Evolutionary conservation across 1,140 invertebrate genomes (phyloP), one percentile per base, ranked within the genome.

Genomic region (Pseudoatta argentina): DNA sequence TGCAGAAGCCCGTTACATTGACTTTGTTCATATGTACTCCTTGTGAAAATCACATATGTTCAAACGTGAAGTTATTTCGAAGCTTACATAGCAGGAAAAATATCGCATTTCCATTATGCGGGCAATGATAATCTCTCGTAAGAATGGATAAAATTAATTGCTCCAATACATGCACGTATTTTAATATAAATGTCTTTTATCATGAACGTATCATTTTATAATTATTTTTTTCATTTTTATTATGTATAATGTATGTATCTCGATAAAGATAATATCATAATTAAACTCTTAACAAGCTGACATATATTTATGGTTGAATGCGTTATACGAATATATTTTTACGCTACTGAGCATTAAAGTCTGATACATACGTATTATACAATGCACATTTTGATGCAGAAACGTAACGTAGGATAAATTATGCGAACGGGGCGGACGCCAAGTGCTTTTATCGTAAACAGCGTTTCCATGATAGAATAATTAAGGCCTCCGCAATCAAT

Each of bases 361-460:
- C 39, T 51, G 79, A 61, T 75, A 61, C 18, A 10, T 61, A 18
- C 8, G 48, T 67, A 71, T 14, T 27, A 71, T 72, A 86, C 86
- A 88, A 91, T 79, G 73, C 79, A 66, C 73, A 83, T 85, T 82
- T 88, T 85, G 63, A 55, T 64, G 55, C 16, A 64, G 76, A 75
- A 51, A 87, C 57, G 51, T 76, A 76, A 57, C 72, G 59, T 78
- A 87, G 88, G 79, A 87, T 89, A 87, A 90, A 88, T 78, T 85
- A 90, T 87, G 57, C 88, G 63, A 18, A 27, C 76, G 59, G 18
- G 66, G 16, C 27, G 72, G 55, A 66, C 86, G 88, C 81, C 88
- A 87, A 90, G 89, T 89, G 89, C 88, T 90, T 90, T 89, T 81
- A 87, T 90, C 86, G 89, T 82, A 90, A 89, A 89, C 88, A 90